phyloP scores from a whole-genome alignment of 2,797 vertebrate species.

The Geotrypetes seraphini region DNA sequence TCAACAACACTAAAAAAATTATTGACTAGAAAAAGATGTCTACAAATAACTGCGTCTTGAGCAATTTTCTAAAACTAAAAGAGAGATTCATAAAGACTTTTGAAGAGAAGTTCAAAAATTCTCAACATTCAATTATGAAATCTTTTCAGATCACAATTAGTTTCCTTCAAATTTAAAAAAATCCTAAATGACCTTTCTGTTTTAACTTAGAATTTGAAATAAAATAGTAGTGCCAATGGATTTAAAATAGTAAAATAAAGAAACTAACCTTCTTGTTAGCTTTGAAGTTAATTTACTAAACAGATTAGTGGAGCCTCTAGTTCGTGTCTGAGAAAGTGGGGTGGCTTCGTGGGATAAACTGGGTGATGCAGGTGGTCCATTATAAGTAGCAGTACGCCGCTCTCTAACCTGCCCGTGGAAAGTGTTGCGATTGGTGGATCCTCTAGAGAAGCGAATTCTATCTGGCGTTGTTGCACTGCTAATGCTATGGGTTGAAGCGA shows the following conservation, averaged over 20 bases:
- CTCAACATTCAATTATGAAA: too few relatives aligned
- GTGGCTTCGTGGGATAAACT: conserved; percentile 86
- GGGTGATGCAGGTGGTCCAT: conserved; percentile 89
- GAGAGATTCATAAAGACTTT: too few relatives aligned
- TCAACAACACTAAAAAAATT: too few relatives aligned
- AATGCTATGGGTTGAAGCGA: conserved; percentile 91
- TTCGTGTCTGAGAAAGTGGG: conserved; percentile 80
- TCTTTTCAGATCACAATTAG: too few relatives aligned
- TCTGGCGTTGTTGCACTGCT: conserved; percentile 82
- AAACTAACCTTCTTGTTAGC: conserved; percentile 86
- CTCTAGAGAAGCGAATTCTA: conserved; percentile 86
- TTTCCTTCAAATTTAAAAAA: not conserved
- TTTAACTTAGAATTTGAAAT: not conserved
- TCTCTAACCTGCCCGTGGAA: conserved; percentile 91
- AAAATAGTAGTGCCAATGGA: not conserved
- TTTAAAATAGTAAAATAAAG: too few relatives aligned
- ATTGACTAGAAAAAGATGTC: too few relatives aligned
- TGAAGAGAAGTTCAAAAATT: too few relatives aligned
- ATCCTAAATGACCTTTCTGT: too few relatives aligned
- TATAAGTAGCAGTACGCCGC: conserved; percentile 90
- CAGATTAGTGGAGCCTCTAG: conserved; percentile 88
- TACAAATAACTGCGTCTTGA: too few relatives aligned
- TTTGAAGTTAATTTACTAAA: conserved; percentile 96
- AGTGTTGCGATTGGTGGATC: conserved; percentile 88
- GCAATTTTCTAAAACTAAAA: too few relatives aligned